Base-by-base conservation (phyloP, 2,888 invertebrate genomes). In the Hipparchia sbordonii region DNA sequence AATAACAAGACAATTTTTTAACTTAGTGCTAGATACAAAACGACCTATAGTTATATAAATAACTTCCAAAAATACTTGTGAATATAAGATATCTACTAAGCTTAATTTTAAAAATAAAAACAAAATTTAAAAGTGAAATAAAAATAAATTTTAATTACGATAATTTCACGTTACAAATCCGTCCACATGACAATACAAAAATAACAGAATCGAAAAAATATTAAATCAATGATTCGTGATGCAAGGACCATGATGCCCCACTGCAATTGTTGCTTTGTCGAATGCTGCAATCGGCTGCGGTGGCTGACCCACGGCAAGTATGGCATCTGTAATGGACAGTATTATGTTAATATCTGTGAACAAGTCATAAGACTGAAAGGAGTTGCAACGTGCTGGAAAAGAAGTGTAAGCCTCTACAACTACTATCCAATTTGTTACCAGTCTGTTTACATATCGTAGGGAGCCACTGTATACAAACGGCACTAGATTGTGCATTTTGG, bases 251-350 rank as follows among this genome's bases (percentile, higher is more conserved):
- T 84, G 87, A 70, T 78, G 81, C 6, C 90, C 89, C 6, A 93
- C 78, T 6, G 88, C 89, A 75, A 93, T 91, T 23, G 86, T 85
- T 39, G 93, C 93, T 78, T 91, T 88, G 77, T 93, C 93, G 72
- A 93, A 93, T 1, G 91, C 89, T 67, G 90, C 89, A 6, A 93
- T 78, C n/a, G 93, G 93, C 13, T 76, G 77, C n/a, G 93, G 93
- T 1, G 93, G 93, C 78, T 91, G 90, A 1, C 93, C 93, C 59
- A 93, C 85, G 10, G 93, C 92, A 73, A 93, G 81, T 39, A 93
- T 82, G 7, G 93, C 93, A 87, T 93, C 93, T 93, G 89, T 84
- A 74, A 69, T 48, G 2, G 33, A 33, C 33, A 59, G 33, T 33
- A 56, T 13, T 46, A 61, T 61, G 23, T 57, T 57, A 57, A 61